phyloP scores from a whole-genome alignment of 2,797 vertebrate genomes.

The Crax fasciolata region DNA sequence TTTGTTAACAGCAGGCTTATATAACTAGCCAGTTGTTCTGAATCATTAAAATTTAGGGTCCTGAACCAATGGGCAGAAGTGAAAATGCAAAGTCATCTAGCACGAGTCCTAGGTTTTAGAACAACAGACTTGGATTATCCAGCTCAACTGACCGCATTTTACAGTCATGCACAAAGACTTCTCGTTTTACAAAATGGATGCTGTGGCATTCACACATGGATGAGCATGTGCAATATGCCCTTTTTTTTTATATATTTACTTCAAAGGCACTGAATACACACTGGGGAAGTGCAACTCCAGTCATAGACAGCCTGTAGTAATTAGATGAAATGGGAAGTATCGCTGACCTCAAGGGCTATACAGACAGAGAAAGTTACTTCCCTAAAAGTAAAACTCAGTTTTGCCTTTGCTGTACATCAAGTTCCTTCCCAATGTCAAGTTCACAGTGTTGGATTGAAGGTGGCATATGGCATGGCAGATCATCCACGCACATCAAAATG shows the following conservation, averaged over 20 bases:
- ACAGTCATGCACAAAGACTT: background rate
- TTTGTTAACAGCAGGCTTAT: background rate
- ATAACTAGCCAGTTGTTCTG: background rate
- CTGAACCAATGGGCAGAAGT: background rate
- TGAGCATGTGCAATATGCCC: accelerated
- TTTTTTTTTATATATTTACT: background rate
- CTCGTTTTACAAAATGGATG: background rate
- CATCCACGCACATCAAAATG: background rate
- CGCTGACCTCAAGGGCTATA: accelerated
- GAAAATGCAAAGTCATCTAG: slow-evolving; percentile 56
- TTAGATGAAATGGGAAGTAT: background rate
- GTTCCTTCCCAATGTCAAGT: background rate
- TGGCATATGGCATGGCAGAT: background rate
- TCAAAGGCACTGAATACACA: accelerated
- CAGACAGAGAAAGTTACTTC: background rate
- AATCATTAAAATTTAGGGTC: slow-evolving; percentile 5
- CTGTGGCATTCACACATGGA: background rate
- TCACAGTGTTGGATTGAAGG: background rate
- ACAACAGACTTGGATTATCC: background rate
- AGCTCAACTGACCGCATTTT: background rate
- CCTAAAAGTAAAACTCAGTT: background rate
- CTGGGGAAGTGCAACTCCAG: background rate
- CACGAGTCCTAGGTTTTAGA: background rate
- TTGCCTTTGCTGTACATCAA: background rate
- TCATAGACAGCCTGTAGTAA: background rate